Conservation (phyloP, 2,113 vertebrate species). For the Mionectes macconnelli region DNA sequence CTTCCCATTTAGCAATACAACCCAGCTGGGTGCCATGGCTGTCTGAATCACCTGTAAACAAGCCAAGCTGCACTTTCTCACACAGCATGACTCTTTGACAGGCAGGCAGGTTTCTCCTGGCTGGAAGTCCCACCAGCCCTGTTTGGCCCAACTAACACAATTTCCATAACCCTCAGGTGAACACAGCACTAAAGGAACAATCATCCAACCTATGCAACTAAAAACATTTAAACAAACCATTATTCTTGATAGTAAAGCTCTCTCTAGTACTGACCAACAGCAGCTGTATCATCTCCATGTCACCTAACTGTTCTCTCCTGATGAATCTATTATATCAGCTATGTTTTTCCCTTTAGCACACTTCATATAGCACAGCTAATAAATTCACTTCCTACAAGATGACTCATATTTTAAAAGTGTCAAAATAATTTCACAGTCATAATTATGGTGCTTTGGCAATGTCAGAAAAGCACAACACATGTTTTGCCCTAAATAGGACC, state of each 20-base stretch:
- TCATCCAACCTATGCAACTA: not conserved
- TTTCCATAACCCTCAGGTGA: not conserved
- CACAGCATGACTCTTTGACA: accelerated
- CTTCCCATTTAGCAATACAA: accelerated
- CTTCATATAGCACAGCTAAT: not conserved
- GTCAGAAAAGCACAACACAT: not conserved
- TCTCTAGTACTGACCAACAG: not conserved
- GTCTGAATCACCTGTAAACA: not conserved
- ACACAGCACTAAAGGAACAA: not conserved
- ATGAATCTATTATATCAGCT: not conserved
- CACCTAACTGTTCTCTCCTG: not conserved
- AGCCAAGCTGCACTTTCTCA: accelerated
- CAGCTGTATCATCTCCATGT: not conserved
- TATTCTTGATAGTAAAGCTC: not conserved
- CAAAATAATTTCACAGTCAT: constrained; percentile 46
- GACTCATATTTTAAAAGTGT: constrained; percentile 34
- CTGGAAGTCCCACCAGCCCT: not conserved
- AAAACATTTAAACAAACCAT: not conserved
- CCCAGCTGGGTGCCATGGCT: accelerated
- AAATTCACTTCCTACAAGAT: constrained; percentile 6
- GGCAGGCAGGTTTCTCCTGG: not conserved
- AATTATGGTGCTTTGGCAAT: constrained; percentile 25
- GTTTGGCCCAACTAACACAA: not conserved
- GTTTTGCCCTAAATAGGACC: constrained; percentile 1
- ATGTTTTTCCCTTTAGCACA: not conserved